phyloP scores from a whole-genome alignment of 2,113 vertebrate genomes.

The Accipiter virgatus region DNA sequence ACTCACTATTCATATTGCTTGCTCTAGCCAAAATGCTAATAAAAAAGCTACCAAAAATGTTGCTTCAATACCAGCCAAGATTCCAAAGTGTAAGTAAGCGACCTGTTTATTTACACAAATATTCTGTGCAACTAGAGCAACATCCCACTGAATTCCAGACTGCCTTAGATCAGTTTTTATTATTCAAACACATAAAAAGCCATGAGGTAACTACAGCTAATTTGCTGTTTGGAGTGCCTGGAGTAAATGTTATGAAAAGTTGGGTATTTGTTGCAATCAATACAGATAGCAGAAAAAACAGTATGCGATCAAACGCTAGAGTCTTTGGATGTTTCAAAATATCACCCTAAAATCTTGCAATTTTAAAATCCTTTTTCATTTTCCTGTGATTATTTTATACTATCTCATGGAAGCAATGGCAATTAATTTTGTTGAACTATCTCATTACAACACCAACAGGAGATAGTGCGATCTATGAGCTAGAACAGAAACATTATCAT shows the following conservation, averaged over 20 bases:
- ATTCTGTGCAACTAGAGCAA: background rate
- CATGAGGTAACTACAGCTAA: background rate
- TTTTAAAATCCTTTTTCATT: background rate
- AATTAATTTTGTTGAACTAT: background rate
- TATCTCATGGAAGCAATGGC: background rate
- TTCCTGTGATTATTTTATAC: background rate
- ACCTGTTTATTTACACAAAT: background rate
- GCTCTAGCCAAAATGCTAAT: background rate
- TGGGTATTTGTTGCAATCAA: background rate
- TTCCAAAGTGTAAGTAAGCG: background rate
- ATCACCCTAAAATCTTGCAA: background rate
- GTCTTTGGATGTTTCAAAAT: background rate
- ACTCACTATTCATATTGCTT: background rate
- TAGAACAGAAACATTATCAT: background rate
- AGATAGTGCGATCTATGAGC: background rate
- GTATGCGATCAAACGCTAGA: background rate
- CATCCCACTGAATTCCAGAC: background rate
- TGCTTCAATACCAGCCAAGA: background rate
- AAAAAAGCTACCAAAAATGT: background rate
- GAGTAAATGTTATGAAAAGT: background rate
- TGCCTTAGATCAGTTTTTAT: background rate
- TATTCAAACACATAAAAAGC: background rate
- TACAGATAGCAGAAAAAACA: background rate
- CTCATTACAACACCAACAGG: background rate
- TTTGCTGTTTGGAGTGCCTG: background rate